Percentiles rank a stretch among this genome's conserved stretches.
Evolutionary conservation across 2,113 vertebrate species (phyloP).

Genomic region (Scatophagus argus): DNA sequence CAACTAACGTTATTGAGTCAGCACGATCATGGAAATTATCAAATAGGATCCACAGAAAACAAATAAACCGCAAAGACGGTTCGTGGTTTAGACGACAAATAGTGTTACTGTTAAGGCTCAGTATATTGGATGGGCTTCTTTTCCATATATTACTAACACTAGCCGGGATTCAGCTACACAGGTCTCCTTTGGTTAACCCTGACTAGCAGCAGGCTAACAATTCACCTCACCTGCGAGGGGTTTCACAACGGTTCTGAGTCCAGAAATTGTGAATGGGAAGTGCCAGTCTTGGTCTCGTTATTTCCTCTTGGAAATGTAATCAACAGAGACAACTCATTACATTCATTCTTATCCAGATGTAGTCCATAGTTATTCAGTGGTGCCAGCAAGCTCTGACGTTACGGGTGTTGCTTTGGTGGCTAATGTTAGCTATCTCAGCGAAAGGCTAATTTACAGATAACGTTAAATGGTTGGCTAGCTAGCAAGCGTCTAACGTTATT

Average conservation of each 20-base stretch:
- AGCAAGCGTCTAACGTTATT: constrained; percentile 21
- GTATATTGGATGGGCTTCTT: background rate
- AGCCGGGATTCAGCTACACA: constrained; percentile 20
- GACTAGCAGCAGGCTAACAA: constrained; percentile 55
- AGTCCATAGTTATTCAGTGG: background rate
- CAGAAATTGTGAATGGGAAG: constrained; percentile 8
- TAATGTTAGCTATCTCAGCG: constrained; percentile 19
- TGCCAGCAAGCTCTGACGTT: background rate
- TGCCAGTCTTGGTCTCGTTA: background rate
- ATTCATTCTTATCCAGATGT: background rate
- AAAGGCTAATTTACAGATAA: constrained; percentile 39
- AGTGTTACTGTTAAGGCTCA: no score
- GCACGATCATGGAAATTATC: background rate
- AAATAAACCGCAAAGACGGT: background rate
- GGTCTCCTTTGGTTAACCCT: constrained; percentile 7
- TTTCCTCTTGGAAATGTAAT: background rate
- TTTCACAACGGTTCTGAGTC: background rate
- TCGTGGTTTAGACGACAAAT: background rate
- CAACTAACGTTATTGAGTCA: background rate
- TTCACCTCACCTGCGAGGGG: constrained; percentile 57
- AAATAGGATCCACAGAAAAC: background rate
- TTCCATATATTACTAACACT: background rate
- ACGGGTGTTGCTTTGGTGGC: background rate
- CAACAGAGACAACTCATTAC: background rate
- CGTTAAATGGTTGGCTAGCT: constrained; percentile 19